Conservation (phyloP, 2,888 invertebrate species). For the Dolichomitus sp. region DNA sequence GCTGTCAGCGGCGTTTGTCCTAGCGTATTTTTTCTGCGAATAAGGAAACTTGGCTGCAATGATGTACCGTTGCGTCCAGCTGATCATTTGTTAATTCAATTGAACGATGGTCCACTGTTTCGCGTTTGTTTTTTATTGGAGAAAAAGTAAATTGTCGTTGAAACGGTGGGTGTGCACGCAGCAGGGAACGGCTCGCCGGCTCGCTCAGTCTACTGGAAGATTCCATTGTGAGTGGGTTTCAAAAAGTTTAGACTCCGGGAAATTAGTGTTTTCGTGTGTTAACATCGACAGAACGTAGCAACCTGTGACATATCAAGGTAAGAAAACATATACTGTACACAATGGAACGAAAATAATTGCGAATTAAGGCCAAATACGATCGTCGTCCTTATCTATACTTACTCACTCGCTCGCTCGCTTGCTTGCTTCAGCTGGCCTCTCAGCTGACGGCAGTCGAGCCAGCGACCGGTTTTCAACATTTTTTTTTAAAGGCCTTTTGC, state of each 20-base stretch:
- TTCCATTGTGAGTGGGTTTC: constrained; percentile 85
- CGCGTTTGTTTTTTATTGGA: constrained; percentile 6
- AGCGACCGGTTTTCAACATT: constrained; percentile 69
- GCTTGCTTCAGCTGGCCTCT: constrained; percentile 81
- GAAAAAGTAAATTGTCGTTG: constrained; percentile 29
- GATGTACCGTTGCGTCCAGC: background rate
- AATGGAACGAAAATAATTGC: background rate
- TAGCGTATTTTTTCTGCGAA: constrained; percentile 75
- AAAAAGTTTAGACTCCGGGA: constrained; percentile 78
- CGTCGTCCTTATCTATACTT: constrained; percentile 29
- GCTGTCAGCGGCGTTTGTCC: constrained; percentile 81
- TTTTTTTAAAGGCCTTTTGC: constrained; percentile 46
- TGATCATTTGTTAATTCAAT: background rate
- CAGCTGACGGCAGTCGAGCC: constrained; percentile 79
- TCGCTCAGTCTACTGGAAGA: constrained; percentile 85
- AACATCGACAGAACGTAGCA: background rate
- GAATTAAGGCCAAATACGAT: constrained; percentile 21
- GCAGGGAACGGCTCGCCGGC: constrained; percentile 84
- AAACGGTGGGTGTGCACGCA: constrained; percentile 82
- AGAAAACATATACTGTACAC: background rate
- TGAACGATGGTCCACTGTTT: background rate
- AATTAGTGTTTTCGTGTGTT: constrained; percentile 71
- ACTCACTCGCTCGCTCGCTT: constrained; percentile 71
- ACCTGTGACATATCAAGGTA: constrained; percentile 67
- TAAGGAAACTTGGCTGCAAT: constrained; percentile 67